Base-by-base conservation (phyloP, 2,797 vertebrate genomes). In the Odontamblyopus rebecca region DNA sequence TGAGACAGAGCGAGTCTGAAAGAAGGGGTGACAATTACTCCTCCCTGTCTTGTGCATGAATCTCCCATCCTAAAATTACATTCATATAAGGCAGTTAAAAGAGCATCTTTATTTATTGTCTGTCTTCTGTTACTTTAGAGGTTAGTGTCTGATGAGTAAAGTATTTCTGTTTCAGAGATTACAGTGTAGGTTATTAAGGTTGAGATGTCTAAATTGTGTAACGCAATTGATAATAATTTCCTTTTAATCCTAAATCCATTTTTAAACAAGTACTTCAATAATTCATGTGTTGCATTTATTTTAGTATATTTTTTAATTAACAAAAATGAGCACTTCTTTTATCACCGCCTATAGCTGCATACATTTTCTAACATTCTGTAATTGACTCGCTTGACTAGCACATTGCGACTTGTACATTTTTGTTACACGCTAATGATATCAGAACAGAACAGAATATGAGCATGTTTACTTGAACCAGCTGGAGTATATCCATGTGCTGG, bases 1-100 rank as follows among this genome's bases (percentile, higher is more conserved):
- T 89, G 90, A 92, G 90, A 91, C 82, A 81, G 85, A 85, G 86
- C 71, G 67, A 84, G 89, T 72, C 79, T 73, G 79, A 77, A 77
- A 75, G 78, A 87, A 59, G 72, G 76, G 82, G 87, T 88, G 85
- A 85, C 83, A 86, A 71, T 57, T 62, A 9, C 35, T 74, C 77
- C 69, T 82, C 66, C 80, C 56, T 26, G 74, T 83, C 73, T 73
- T 77, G 70, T 54, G 71, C 68, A 70, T 68, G 69, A 71, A 70
- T 74, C 57, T 27, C 72, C 53, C 70, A 70, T 65, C 18, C 69
- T 67, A 53, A 73, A 29, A 16, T 56, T 56, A 80, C 61, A 74
- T 82, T 80, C 72, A 54, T 6, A 54, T 54, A 54, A 6, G 6
- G 18, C 44, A 48, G 13, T 48, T 15, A 48, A 48, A 48, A 54